Evolutionary conservation across 2,888 invertebrate species (phyloP).

Genomic region (Steromphala cineraria): DNA sequence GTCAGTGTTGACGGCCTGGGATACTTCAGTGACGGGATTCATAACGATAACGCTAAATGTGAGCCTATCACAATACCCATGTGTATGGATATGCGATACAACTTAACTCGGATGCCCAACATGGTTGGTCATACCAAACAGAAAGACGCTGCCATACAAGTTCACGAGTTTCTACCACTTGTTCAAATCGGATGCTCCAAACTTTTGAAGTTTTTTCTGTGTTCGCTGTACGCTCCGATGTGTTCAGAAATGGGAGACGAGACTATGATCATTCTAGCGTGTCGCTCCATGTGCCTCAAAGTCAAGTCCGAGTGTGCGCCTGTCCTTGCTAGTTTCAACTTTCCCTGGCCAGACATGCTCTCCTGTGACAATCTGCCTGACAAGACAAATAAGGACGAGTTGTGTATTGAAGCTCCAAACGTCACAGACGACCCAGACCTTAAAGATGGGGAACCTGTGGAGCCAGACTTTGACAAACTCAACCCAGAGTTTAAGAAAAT

Average conservation of each 20-base stretch:
- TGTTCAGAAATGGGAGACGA: conserved; percentile 91
- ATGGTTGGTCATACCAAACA: conserved; percentile 88
- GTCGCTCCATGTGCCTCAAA: conserved; percentile 89
- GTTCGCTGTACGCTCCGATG: conserved; percentile 92
- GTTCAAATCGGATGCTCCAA: conserved; percentile 87
- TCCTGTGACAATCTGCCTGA: conserved; percentile 89
- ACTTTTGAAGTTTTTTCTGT: conserved; percentile 89
- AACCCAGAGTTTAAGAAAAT: conserved; percentile 21
- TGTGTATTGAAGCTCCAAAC: conserved; percentile 84
- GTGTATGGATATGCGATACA: conserved; percentile 89
- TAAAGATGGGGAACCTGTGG: conserved; percentile 45
- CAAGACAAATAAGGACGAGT: conserved; percentile 75
- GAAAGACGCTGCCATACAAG: conserved; percentile 87
- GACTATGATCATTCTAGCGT: conserved; percentile 85
- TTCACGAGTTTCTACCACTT: conserved; percentile 83
- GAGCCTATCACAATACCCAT: conserved; percentile 86
- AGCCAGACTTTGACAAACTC: conserved; percentile 25
- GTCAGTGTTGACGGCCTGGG: neutral
- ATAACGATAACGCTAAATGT: conserved; percentile 77
- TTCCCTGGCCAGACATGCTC: conserved; percentile 84
- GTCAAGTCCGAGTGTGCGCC: conserved; percentile 76
- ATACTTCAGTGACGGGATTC: neutral
- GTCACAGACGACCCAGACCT: conserved; percentile 58
- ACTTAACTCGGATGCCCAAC: conserved; percentile 91
- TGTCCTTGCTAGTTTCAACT: conserved; percentile 80